These are phyloP conservation scores for Dendrophyllia cribrosa DNA, from an alignment of 64 coral and sea anemone genomes.

Conservation along the genomic window DNA sequence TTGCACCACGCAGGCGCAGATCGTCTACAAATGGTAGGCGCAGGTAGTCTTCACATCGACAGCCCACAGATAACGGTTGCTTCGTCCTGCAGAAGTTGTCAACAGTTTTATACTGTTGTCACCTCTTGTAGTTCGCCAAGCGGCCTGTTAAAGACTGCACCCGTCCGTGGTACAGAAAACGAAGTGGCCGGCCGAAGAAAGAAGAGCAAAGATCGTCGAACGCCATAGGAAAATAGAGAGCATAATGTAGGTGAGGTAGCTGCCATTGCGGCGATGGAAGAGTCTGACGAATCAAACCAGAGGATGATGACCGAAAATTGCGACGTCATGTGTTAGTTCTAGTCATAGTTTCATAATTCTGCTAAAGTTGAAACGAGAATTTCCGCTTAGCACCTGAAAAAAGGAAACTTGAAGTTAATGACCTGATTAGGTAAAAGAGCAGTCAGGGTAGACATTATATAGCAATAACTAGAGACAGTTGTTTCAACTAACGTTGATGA, in stretches of 20 bases:
- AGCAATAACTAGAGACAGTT: not conserved
- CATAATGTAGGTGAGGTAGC: not conserved
- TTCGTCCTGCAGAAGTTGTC: not conserved
- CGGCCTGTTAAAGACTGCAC: no score
- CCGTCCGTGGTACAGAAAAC: not conserved
- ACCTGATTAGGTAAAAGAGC: not conserved
- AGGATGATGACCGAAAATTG: not conserved
- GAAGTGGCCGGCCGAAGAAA: slow-evolving; percentile 3
- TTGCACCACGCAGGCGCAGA: not conserved
- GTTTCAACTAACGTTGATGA: not conserved
- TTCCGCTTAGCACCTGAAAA: not conserved
- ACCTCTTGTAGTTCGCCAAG: no score
- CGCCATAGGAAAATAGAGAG: not conserved
- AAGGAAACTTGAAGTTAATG: not conserved
- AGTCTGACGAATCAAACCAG: not conserved
- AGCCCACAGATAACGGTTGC: not conserved
- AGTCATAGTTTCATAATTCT: no score
- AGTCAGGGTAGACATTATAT: not conserved
- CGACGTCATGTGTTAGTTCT: not conserved
- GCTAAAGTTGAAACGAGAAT: not conserved
- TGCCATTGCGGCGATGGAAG: not conserved
- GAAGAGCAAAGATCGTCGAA: slow-evolving; percentile 7
- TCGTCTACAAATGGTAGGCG: slow-evolving; percentile 4
- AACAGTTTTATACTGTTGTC: no score
- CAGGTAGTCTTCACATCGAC: not conserved